Conservation (phyloP, 92 coral and sea anemone species). For the Palythoa grandiflora region DNA sequence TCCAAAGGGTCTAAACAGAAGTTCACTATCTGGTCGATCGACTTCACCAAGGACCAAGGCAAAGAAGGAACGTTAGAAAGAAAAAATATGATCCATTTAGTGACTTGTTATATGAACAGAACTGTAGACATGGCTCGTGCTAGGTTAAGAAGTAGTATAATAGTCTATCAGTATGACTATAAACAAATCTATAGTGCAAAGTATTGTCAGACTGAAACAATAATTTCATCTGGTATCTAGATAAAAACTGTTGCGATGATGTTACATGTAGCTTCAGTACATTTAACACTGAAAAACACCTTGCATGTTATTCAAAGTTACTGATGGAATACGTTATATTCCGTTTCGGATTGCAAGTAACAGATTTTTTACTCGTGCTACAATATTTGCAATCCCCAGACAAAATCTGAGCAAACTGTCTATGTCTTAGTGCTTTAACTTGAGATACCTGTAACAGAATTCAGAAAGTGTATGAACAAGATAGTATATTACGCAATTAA, state of each 20-base stretch:
- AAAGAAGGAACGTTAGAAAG: constrained; percentile 12
- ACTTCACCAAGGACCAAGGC: constrained; percentile 26
- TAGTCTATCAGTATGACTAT: constrained; percentile 22
- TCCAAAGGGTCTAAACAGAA: not conserved
- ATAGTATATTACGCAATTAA: no score
- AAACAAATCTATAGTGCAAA: no score
- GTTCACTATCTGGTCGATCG: constrained; percentile 11
- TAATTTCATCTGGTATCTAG: constrained; percentile 11
- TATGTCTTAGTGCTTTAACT: no score
- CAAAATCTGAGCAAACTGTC: no score
- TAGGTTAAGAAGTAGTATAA: constrained; percentile 34
- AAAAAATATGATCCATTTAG: constrained; percentile 20
- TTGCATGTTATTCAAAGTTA: constrained; percentile 1
- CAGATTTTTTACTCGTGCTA: no score
- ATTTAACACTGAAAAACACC: constrained; percentile 12
- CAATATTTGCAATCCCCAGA: no score
- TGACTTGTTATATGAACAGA: constrained; percentile 32
- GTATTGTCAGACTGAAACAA: constrained; percentile 5
- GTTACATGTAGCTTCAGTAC: constrained; percentile 20
- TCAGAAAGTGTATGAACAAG: no score
- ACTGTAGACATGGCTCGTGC: constrained; percentile 29
- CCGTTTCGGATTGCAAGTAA: no score
- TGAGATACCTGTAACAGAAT: no score
- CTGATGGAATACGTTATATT: no score
- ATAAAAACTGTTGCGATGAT: constrained; percentile 12